phyloP scores from a whole-genome alignment of 2,797 vertebrate genomes.

The Lagodon rhomboides region DNA sequence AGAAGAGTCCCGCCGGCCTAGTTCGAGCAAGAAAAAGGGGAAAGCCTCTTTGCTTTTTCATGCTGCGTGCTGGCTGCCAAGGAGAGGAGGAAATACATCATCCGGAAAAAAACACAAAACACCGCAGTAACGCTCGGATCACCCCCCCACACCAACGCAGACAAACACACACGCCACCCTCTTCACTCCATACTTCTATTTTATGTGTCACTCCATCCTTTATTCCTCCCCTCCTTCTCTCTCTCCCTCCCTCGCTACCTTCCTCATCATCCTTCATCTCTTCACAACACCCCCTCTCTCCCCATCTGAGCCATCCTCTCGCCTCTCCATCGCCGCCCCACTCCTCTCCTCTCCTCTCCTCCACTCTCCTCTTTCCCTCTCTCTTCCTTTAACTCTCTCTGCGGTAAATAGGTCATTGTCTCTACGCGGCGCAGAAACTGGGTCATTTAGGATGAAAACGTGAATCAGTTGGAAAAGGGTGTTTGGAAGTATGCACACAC shows the following conservation, averaged over 20 bases:
- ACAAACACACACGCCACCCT: conserved; percentile 35
- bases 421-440: conserved; percentile 68
- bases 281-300: conserved; percentile 14
- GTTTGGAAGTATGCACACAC: conserved; percentile 47
- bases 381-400: conserved; percentile 56
- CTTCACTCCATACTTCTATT: conserved; percentile 31
- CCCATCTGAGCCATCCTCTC: conserved; percentile 46
- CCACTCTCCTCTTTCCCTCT: conserved; percentile 1
- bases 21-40: conserved; percentile 49
- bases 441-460: conserved; percentile 71
- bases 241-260: conserved; percentile 11
- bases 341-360: neutral
- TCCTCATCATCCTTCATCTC: conserved; percentile 30
- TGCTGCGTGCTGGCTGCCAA: conserved; percentile 34
- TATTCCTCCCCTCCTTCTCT: conserved; percentile 37
- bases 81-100: conserved; percentile 55
- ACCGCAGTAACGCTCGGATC: conserved; percentile 28
- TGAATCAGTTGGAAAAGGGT: conserved; percentile 60
- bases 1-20: conserved; percentile 63
- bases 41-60: conserved; percentile 54
- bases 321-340: neutral
- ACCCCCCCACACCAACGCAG: conserved; percentile 9
- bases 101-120: conserved; percentile 60
- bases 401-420: conserved; percentile 77
- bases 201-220: conserved; percentile 39